These are phyloP conservation scores for Oncopeltus fasciatus DNA, from an alignment of 1,140 invertebrate genomes.

Conservation along the genomic window DNA sequence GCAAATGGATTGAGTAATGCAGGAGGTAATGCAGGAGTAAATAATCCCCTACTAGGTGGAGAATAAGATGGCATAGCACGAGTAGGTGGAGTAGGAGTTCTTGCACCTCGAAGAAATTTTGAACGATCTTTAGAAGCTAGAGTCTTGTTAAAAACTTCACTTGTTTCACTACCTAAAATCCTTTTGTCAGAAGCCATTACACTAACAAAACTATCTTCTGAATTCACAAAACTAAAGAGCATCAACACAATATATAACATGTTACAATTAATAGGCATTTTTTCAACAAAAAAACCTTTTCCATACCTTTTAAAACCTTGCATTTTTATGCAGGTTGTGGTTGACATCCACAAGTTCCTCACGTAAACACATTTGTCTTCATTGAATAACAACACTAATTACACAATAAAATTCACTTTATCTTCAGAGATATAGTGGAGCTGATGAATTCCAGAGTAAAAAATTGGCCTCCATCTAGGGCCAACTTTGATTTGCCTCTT, in stretches of 20 bases:
- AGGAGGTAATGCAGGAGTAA: constrained; percentile 58
- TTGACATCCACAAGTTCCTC: neutral
- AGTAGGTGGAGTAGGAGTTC: constrained; percentile 22
- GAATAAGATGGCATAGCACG: constrained; percentile 61
- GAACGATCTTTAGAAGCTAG: constrained; percentile 23
- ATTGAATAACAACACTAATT: neutral
- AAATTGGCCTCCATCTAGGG: constrained; percentile 6
- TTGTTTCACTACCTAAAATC: constrained; percentile 20
- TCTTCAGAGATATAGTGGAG: neutral
- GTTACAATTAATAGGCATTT: constrained; percentile 8
- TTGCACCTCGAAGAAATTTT: constrained; percentile 18
- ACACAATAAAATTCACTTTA: neutral
- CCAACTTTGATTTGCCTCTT: neutral
- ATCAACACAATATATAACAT: constrained; percentile 7
- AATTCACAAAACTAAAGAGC: constrained; percentile 8
- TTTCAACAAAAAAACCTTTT: neutral
- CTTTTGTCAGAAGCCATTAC: constrained; percentile 16
- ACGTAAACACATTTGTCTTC: constrained; percentile 1
- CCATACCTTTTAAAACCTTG: constrained; percentile 3
- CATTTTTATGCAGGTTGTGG: constrained; percentile 7
- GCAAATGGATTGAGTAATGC: constrained; percentile 67
- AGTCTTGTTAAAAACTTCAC: constrained; percentile 25
- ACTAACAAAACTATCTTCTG: constrained; percentile 10
- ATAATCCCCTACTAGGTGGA: constrained; percentile 55
- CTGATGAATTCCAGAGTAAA: neutral